A percentile compares a stretch with the other conserved stretches of the same genome.
Evolutionary conservation across 2,113 vertebrate genomes (phyloP).

Genomic region (Rhinoderma darwinii): DNA sequence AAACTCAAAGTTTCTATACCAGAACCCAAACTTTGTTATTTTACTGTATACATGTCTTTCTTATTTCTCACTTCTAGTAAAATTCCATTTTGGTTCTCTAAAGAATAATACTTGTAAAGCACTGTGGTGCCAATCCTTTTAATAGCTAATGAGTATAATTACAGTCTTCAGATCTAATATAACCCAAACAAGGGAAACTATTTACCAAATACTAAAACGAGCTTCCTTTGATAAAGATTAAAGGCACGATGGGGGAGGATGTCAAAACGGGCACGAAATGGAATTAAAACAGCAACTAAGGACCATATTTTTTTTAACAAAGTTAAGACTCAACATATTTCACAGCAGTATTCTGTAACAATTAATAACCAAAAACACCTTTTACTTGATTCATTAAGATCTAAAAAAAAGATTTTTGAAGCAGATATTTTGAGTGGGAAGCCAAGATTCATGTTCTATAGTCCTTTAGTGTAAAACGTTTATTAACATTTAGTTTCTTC

Average conservation of each 20-base stretch:
- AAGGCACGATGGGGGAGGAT: conserved; percentile 15
- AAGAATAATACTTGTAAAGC: neutral
- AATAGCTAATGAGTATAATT: conserved; percentile 32
- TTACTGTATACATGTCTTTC: neutral
- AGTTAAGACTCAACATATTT: conserved; percentile 26
- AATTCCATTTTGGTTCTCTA: neutral
- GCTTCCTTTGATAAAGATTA: conserved; percentile 47
- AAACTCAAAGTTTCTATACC: neutral
- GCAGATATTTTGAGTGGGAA: neutral
- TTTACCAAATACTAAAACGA: conserved; percentile 47
- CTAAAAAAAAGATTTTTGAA: neutral
- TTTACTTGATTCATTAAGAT: neutral
- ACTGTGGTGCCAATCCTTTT: neutral
- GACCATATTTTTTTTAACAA: conserved; percentile 15
- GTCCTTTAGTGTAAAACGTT: neutral
- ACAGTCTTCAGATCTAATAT: conserved; percentile 32
- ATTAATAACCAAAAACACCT: conserved; percentile 23
- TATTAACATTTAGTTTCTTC: too few species aligned
- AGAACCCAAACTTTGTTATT: neutral
- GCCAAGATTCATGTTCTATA: neutral
- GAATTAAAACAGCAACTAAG: conserved; percentile 11
- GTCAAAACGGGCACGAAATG: conserved; percentile 40
- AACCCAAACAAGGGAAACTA: conserved; percentile 44
- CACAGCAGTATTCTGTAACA: conserved; percentile 26
- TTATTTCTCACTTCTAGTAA: neutral